These are phyloP conservation scores for Pteropus rufus DNA, from an alignment of 2,797 vertebrate species.

Conservation along the genomic window DNA sequence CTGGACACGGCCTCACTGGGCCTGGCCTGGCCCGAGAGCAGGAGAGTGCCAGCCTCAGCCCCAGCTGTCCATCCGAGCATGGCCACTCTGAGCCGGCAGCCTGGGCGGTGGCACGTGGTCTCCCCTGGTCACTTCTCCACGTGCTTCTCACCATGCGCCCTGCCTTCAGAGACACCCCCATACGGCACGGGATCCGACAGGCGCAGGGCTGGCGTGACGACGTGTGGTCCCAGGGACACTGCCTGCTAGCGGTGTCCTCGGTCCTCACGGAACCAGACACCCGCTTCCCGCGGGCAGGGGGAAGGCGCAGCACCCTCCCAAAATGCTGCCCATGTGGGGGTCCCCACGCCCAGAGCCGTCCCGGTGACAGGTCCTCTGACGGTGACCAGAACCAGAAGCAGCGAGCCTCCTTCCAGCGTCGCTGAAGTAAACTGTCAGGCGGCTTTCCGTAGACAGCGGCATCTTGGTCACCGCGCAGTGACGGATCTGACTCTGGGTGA, in stretches of 20 bases:
- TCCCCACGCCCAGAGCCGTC: not conserved
- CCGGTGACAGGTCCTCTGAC: not conserved
- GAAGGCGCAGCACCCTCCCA: not conserved
- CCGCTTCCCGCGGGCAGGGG: not conserved
- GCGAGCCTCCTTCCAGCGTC: not conserved
- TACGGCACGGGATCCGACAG: no score
- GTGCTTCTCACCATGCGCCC: no score
- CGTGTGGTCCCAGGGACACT: no score
- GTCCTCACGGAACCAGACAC: not conserved
- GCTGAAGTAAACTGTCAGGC: no score
- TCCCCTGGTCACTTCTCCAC: no score
- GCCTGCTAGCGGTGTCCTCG: no score
- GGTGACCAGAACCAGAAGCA: slow-evolving; percentile 5
- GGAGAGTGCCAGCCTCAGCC: not conserved
- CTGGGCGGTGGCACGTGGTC: no score
- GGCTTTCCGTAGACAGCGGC: not conserved
- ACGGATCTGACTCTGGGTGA: not conserved
- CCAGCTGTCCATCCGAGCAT: rapidly evolving
- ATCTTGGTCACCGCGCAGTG: not conserved
- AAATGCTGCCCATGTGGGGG: not conserved
- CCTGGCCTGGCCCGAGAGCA: not conserved
- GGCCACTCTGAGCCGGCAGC: no score
- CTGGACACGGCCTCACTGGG: no score
- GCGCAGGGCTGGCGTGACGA: no score
- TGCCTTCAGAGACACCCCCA: no score